These are phyloP conservation scores for Syrmaticus mikado DNA, from an alignment of 2,113 vertebrate genomes.

Conservation along the genomic window DNA sequence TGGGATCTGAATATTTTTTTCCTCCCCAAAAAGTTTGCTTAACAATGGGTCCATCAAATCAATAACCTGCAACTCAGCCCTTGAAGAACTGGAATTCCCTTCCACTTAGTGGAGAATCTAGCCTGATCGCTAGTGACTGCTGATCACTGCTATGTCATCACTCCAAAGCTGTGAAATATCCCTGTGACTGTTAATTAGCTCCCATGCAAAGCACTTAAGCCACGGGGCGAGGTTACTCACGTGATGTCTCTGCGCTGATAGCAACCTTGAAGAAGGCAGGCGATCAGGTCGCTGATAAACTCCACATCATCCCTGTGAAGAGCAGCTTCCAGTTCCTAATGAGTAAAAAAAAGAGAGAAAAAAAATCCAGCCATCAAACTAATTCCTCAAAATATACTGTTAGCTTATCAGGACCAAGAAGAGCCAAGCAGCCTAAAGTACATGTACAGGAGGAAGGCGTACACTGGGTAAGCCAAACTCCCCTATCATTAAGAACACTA, in stretches of 20 bases:
- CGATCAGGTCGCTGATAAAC: constrained; percentile 93
- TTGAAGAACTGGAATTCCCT: constrained; percentile 23
- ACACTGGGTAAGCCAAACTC: neutral
- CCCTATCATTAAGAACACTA: neutral
- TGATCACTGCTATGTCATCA: constrained; percentile 30
- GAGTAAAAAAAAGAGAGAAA: neutral
- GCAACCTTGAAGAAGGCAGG: constrained; percentile 95
- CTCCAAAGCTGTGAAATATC: constrained; percentile 16
- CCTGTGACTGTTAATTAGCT: constrained; percentile 1
- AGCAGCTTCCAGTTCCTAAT: constrained; percentile 94
- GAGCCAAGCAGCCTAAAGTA: neutral
- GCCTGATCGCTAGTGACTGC: constrained; percentile 16
- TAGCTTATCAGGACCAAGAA: neutral
- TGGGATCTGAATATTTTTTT: neutral
- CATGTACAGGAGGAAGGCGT: neutral
- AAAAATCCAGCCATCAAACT: neutral
- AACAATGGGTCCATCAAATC: neutral
- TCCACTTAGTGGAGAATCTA: constrained; percentile 10
- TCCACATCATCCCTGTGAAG: constrained; percentile 90
- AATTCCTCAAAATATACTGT: constrained; percentile 1
- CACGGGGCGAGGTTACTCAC: constrained; percentile 81
- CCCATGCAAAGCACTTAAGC: constrained; percentile 15
- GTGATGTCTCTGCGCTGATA: constrained; percentile 97
- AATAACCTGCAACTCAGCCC: neutral
- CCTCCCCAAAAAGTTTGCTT: neutral